Evolutionary conservation across 2,113 vertebrate genomes (phyloP).

Genomic region (Daboia siamensis): DNA sequence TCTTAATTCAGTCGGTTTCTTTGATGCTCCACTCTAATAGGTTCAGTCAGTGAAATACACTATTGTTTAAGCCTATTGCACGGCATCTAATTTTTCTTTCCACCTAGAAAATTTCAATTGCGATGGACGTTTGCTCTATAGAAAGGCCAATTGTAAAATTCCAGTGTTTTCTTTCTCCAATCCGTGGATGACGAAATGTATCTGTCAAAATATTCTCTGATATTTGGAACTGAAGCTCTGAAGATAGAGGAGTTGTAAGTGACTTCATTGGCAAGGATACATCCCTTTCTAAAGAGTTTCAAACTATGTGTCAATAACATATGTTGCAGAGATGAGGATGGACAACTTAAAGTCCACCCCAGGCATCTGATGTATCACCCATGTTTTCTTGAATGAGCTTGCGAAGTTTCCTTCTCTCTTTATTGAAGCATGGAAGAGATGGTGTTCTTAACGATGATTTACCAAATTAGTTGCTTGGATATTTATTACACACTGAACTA

Average conservation of each 20-base stretch:
- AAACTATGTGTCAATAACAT: background rate
- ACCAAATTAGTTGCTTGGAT: background rate
- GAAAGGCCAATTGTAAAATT: background rate
- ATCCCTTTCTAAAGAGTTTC: background rate
- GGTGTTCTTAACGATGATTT: background rate
- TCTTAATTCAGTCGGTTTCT: background rate
- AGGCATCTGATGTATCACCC: background rate
- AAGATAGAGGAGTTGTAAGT: background rate
- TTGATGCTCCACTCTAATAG: background rate
- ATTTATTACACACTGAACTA: background rate
- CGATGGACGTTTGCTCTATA: too few relatives aligned
- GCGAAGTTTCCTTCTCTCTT: background rate
- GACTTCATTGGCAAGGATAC: background rate
- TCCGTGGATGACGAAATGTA: background rate
- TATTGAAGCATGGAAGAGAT: background rate
- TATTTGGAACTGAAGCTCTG: background rate
- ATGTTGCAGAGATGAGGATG: background rate
- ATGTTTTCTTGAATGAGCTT: background rate
- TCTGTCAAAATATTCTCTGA: background rate
- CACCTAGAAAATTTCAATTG: background rate
- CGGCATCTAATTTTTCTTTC: background rate
- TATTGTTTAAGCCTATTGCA: background rate
- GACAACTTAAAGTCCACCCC: background rate
- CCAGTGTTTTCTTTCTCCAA: background rate
- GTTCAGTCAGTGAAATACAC: too few relatives aligned